Base-by-base conservation (phyloP, 1,140 invertebrate species). In the Halesus radiatus region DNA sequence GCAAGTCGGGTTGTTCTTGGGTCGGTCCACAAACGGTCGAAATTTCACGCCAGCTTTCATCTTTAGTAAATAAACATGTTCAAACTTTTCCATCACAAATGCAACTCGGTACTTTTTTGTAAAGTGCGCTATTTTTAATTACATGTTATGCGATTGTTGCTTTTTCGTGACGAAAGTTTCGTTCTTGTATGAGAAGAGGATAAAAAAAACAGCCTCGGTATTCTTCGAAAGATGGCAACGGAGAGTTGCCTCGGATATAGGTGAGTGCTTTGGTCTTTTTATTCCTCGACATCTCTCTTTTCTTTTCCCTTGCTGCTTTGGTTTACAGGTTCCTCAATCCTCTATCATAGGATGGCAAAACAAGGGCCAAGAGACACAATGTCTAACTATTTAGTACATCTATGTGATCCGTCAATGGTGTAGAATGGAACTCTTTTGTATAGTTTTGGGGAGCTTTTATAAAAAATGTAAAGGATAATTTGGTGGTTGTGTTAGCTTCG, bases 191-290 rank as follows among this genome's bases (percentile, higher is more conserved):
- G 1, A 20, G 50, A 37, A 45, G 20, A 58, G 5, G 37, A 45
- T 45, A 66, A 70, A 81, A 81, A 81, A 75, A 81, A 77, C 29
- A 58, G 53, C 53, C 75, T 53, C 64, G 56, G 56, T 80, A 80
- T 80, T 80, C 79, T 76, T 29, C 74, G 74, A 72, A 72, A 76
- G 79, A 77, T 54, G 79, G 60, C 50, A 64, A 54, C 74, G 26
- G 62, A 80, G 79, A 56, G 60, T 45, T 37, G 62, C 56, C 54
- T 76, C 56, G 74, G 56, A 76, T 76, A 76, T 76, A 76, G 74
- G 74, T 76, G 74, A 76, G 37, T 37, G 74, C 53, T 76, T 76
- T 60, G 29, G 54, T 62, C 56, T 37, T 76, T 58, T 76, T 76
- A 62, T 76, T 72, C 45, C 45, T 45, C 68, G 23, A 26, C 68